Percentiles rank a stretch among this genome's conserved stretches.
Evolutionary conservation across 2,797 vertebrate species (phyloP).

Genomic region (Hozukius guyotensis): DNA sequence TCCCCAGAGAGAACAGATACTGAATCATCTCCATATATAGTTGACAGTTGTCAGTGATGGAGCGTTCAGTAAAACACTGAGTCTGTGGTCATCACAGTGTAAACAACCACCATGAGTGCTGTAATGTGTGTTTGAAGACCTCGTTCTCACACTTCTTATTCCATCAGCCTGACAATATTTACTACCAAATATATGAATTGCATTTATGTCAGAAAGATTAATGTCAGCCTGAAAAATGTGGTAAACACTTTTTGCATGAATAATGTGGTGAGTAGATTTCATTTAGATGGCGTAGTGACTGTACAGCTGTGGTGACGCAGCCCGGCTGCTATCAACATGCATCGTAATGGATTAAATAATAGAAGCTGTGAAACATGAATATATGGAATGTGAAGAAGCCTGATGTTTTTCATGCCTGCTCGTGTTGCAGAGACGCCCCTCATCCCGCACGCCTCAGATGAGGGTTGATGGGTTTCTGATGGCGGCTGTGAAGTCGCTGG

Average conservation of each 20-base stretch:
- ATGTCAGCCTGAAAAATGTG: neutral
- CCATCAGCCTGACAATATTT: neutral
- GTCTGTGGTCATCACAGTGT: neutral
- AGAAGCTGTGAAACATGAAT: neutral
- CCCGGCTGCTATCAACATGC: neutral
- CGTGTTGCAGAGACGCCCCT: neutral
- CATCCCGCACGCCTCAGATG: neutral
- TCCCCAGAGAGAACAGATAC: neutral
- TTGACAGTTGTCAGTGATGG: neutral
- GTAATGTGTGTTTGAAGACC: neutral
- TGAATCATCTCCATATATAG: too few species aligned
- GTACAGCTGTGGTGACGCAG: neutral
- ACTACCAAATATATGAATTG: neutral
- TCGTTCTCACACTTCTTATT: neutral
- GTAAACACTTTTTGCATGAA: conserved; percentile 15
- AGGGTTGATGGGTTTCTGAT: conserved; percentile 17
- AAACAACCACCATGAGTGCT: neutral
- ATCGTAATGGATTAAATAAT: conserved; percentile 1
- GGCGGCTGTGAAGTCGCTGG: conserved; percentile 6
- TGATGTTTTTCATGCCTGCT: conserved; percentile 2
- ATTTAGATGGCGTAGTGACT: neutral
- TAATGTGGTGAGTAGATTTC: neutral
- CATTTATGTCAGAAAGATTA: conserved; percentile 7
- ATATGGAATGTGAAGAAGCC: neutral
- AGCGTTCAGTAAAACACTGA: neutral